Evolutionary conservation across 1,140 invertebrate genomes (phyloP).

Genomic region (Psix sp.): DNA sequence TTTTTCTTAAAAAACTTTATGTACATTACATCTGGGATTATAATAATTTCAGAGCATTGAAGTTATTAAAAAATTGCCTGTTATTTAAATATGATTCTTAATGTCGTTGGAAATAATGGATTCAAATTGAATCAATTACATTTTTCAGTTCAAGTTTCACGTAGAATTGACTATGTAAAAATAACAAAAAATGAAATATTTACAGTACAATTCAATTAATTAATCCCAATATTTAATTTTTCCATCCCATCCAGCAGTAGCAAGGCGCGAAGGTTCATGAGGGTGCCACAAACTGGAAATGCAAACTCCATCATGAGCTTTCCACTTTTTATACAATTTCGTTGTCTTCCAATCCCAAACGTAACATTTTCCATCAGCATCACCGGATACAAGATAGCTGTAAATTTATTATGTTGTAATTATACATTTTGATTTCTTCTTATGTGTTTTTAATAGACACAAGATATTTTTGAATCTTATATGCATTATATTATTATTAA

Average conservation of each 20-base stretch:
- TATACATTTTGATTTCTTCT: neutral
- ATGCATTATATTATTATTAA: neutral
- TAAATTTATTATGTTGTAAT: slow-evolving; percentile 66
- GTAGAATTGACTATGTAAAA: neutral
- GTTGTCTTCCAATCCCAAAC: slow-evolving; percentile 99
- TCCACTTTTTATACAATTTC: slow-evolving; percentile 98
- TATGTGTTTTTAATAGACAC: neutral
- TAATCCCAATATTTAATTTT: slow-evolving; percentile 99
- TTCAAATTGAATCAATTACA: too few species aligned
- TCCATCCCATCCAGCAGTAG: slow-evolving; percentile 98
- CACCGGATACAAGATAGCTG: slow-evolving; percentile 98
- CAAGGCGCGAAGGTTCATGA: slow-evolving; percentile 97
- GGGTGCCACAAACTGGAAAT: slow-evolving; percentile 98
- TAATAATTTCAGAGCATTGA: too few species aligned
- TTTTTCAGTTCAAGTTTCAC: too few species aligned
- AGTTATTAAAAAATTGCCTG: too few species aligned
- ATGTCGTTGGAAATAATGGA: too few species aligned
- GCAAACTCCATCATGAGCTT: slow-evolving; percentile 98
- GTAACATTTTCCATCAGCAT: slow-evolving; percentile 99
- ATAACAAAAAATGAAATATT: slow-evolving; percentile 7
- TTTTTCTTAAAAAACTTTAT: too few species aligned
- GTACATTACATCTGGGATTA: too few species aligned
- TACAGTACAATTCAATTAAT: slow-evolving; percentile 56
- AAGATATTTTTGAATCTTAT: neutral
- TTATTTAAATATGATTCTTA: too few species aligned